Conservation (phyloP, 2,888 invertebrate species). For the Ophioninae sp. region DNA sequence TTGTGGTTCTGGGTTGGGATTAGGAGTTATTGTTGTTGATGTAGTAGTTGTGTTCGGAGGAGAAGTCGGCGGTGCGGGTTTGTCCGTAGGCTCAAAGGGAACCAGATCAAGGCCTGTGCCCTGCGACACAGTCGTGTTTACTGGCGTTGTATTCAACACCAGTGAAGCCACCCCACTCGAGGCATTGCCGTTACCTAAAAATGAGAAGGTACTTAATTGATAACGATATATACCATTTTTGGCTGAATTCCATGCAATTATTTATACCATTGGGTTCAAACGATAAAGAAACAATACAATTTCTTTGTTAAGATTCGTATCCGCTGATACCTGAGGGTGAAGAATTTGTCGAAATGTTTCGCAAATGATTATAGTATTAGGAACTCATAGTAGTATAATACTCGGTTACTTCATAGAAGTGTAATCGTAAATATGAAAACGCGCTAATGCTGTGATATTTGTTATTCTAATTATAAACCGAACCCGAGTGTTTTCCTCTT, state of each 20-base stretch:
- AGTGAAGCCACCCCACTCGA: not conserved
- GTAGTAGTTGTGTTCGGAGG: not conserved
- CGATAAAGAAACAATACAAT: not conserved
- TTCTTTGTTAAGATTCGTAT: not conserved
- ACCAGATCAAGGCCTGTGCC: not conserved
- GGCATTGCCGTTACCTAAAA: constrained; percentile 35
- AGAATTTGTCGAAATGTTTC: not conserved
- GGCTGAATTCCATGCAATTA: not conserved
- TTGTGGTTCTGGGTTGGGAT: constrained; percentile 55
- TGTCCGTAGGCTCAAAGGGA: not conserved
- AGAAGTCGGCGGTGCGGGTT: not conserved
- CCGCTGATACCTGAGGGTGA: not conserved
- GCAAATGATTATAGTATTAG: not conserved
- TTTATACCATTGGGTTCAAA: not conserved
- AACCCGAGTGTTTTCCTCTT: too few relatives aligned
- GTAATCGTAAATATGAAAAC: too few relatives aligned
- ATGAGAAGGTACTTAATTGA: not conserved
- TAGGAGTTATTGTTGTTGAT: constrained; percentile 63
- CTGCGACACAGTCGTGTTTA: not conserved
- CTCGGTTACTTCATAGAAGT: too few relatives aligned
- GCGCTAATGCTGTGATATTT: too few relatives aligned
- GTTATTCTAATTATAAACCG: too few relatives aligned
- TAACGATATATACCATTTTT: not conserved
- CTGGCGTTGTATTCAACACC: not conserved
- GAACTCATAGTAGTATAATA: too few relatives aligned